Base-by-base conservation (phyloP, 2,113 vertebrate species). In the Corydoras sp. region DNA sequence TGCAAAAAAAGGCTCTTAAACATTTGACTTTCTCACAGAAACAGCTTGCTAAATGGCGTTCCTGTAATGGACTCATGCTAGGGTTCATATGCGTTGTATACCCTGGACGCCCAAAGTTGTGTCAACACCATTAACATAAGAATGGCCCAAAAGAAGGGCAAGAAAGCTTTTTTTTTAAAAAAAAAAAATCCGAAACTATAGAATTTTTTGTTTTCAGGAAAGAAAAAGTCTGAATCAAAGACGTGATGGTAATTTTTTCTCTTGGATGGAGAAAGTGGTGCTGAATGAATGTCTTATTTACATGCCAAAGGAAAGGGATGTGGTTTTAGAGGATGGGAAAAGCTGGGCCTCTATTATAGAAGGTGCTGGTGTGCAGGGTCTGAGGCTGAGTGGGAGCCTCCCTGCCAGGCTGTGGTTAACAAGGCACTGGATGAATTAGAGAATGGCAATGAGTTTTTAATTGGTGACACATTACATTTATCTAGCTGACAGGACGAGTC, bases 381-480 rank as follows among this genome's bases (percentile, higher is more conserved):
- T 79, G 77, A 72, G 78, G 84, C 81, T 71, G 32, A 82, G 80
- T 74, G 31, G 59, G 86, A 84, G 89, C 87, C 88, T 88, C 89
- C 91, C 91, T 85, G 83, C 89, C 86, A 91, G 88, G 91, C 87
- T 80, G 86, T 88, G 82, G 89, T 92, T 93, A 93, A 94, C 91
- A 92, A 96, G 91, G 91, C 86, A 76, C 83, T 71, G 85, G 88
- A 88, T 92, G 89, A 91, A 87, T 90, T 87, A 66, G 86, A 88
- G 91, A 93, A 92, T 88, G 88, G 89, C 90, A 91, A 94, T 88
- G 92, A 92, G 92, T 86, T 91, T 95, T 95, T 95, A 96, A 95
- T 96, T 94, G 92, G 91, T 90, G 91, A 94, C 92, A 93, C 90
- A 89, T 96, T 94, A 93, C 93, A 94, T 96, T 94, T 94, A 94